Evolutionary conservation across 1,140 invertebrate species (phyloP), one percentile per base, ranked within the genome.

Genomic region (Drosophila teissieri): DNA sequence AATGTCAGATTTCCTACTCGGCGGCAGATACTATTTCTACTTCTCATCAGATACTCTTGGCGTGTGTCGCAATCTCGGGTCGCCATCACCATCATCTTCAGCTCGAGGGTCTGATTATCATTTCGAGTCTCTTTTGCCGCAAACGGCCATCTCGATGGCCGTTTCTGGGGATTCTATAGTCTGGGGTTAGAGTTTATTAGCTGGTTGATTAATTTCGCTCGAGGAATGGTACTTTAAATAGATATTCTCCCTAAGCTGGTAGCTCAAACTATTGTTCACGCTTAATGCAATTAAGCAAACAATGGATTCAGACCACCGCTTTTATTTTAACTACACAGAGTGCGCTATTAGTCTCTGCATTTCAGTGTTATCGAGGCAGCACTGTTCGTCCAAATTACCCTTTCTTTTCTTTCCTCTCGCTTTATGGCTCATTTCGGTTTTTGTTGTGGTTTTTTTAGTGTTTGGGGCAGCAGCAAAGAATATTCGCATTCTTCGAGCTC

Each of bases 401-500:
- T 61, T 73, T 64, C 80, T 75, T 75, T 89, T 61, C 63, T 73
- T 76, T 80, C 49, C 36, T 44, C 74, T 63, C 45, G 55, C 64
- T 58, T 76, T 83, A 48, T 79, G 48, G 60, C 64, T 62, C 60
- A 48, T 54, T 84, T 44, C 54, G 39, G 45, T 58, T 67, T 73
- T 58, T 55, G 55, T 57, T 49, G 62, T 61, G 56, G 19, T 51
- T 52, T 62, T 49, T 78, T 78, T 78, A 54, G 73, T 81, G 73
- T 84, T 86, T 69, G 67, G 49, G 75, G 69, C 73, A 63, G 52
- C 55, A 63, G 40, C 75, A 84, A 69, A 78, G 70, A 64, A 72
- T 64, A 72, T 86, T 86, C 51, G 63, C 82, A 85, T 85, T 85
- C 83, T 82, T 82, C 64, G 36, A 56, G 53, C 48, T 58, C 36